Conservation (phyloP, 2,113 vertebrate species). For the Solenodon paradoxus region DNA sequence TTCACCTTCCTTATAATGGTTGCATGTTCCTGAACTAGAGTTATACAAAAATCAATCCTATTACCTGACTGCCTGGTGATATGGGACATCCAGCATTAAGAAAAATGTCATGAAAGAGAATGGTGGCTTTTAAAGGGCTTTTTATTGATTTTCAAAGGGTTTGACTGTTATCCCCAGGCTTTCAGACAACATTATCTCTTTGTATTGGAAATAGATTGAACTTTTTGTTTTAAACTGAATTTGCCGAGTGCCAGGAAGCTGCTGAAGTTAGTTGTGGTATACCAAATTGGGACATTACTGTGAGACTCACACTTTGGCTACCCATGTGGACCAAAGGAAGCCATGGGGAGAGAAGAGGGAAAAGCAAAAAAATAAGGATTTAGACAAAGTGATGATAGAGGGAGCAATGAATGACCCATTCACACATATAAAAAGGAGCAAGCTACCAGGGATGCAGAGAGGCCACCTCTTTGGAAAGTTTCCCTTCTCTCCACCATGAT, state of each 20-base stretch:
- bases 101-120: slow-evolving; percentile 58
- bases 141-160: slow-evolving; percentile 64
- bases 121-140: slow-evolving; percentile 56
- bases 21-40: background rate
- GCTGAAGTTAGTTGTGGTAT: background rate
- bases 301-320: background rate
- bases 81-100: slow-evolving; percentile 56
- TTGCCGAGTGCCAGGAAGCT: background rate
- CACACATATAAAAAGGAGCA: background rate
- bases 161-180: slow-evolving; percentile 60
- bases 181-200: slow-evolving; percentile 46
- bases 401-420: background rate
- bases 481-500: background rate
- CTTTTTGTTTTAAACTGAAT: slow-evolving; percentile 45
- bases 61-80: slow-evolving; percentile 32
- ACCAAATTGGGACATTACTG: background rate
- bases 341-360: background rate
- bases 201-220: slow-evolving; percentile 43
- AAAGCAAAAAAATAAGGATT: background rate
- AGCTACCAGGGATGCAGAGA: background rate
- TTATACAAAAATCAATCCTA: slow-evolving; percentile 69
- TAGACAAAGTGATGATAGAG: background rate
- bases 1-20: background rate
- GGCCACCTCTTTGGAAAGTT: background rate
- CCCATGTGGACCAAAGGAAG: background rate